Evolutionary conservation across 2,113 vertebrate genomes (phyloP).

Genomic region (Oryzias javanicus): DNA sequence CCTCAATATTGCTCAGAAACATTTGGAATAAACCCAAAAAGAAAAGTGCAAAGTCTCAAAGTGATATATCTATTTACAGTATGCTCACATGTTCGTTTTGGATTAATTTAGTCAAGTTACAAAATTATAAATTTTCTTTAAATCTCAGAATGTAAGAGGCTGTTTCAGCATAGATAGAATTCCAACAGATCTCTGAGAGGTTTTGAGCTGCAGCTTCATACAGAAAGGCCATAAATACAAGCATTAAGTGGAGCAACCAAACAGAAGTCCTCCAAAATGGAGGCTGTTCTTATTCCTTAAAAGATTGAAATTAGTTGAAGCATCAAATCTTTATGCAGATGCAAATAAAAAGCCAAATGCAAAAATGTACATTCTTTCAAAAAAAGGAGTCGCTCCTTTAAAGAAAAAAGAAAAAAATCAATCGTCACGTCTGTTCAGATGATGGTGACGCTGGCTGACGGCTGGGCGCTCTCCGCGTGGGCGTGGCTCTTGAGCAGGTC

Average conservation of each 20-base stretch:
- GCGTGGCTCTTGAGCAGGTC: slow-evolving; percentile 93
- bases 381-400: too few species aligned
- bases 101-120: neutral
- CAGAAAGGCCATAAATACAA: slow-evolving; percentile 49
- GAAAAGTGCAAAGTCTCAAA: slow-evolving; percentile 40
- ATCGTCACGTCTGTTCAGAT: slow-evolving; percentile 75
- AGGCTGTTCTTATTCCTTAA: slow-evolving; percentile 19
- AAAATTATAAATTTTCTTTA: neutral
- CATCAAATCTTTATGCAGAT: slow-evolving; percentile 53
- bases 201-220: slow-evolving; percentile 45
- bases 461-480: slow-evolving; percentile 87
- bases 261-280: slow-evolving; percentile 21
- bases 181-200: slow-evolving; percentile 4
- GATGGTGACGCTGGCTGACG: slow-evolving; percentile 90
- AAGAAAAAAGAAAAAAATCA: too few species aligned
- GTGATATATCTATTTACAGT: slow-evolving; percentile 24
- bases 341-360: slow-evolving; percentile 36
- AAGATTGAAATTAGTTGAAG: slow-evolving; percentile 37
- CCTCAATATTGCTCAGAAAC: slow-evolving; percentile 36
- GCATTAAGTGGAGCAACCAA: slow-evolving; percentile 45
- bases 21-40: slow-evolving; percentile 14
- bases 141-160: neutral
- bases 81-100: slow-evolving; percentile 12
- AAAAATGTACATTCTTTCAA: slow-evolving; percentile 61
- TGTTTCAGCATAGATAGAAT: neutral